Percentiles rank a stretch among this genome's conserved stretches.
Evolutionary conservation across 92 coral and sea anemone genomes (phyloP).

Genomic region (Epizoanthus rinbou): DNA sequence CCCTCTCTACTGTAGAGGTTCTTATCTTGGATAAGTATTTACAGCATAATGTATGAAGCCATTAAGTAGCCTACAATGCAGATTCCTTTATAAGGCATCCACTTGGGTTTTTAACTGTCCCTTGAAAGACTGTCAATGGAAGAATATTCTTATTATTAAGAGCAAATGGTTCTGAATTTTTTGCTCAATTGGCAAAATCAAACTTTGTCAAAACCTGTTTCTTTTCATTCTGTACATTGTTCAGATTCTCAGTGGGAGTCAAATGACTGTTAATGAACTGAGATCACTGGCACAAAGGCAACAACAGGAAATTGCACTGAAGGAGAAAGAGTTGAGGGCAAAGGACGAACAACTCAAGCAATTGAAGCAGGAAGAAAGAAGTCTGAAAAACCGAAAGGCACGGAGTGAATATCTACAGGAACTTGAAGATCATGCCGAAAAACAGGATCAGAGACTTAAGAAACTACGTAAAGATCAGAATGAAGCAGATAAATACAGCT

Average conservation of each 20-base stretch:
- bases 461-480: constrained; percentile 71
- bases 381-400: constrained; percentile 41
- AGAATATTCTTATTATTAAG: background rate
- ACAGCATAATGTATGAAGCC: too few relatives aligned
- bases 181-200: too few relatives aligned
- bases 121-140: background rate
- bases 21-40: too few relatives aligned
- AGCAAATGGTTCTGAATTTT: too few relatives aligned
- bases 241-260: constrained; percentile 55
- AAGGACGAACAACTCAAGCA: constrained; percentile 78
- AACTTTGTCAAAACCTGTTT: background rate
- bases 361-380: constrained; percentile 67
- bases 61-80: too few relatives aligned
- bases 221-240: background rate
- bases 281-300: constrained; percentile 71
- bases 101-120: background rate
- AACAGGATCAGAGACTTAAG: constrained; percentile 76
- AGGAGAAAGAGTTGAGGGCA: constrained; percentile 78
- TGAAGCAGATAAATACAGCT: constrained; percentile 64
- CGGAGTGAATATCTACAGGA: constrained; percentile 67
- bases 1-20: too few relatives aligned
- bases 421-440: constrained; percentile 74
- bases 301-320: constrained; percentile 82
- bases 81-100: too few relatives aligned
- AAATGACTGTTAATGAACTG: constrained; percentile 67